phyloP scores from a whole-genome alignment of 2,888 invertebrate species.

The Aphelenchoides bicaudatus region DNA sequence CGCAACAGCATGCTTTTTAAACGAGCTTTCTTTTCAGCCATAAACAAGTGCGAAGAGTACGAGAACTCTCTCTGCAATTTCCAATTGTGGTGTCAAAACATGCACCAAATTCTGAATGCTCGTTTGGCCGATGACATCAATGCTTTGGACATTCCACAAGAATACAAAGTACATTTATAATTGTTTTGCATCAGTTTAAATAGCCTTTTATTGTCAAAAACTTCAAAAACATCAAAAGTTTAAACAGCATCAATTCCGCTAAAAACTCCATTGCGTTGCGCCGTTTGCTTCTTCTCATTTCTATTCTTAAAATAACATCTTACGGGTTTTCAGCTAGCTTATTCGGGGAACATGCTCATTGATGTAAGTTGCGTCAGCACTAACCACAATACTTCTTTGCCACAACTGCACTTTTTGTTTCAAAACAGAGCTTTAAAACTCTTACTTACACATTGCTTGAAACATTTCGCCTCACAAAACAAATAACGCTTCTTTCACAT shows the following conservation, averaged over 20 bases:
- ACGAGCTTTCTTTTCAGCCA: slow-evolving; percentile 68
- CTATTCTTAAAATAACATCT: slow-evolving; percentile 9
- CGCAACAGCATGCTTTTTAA: too few species aligned
- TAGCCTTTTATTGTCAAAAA: too few species aligned
- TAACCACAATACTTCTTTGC: too few species aligned
- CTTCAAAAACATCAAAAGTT: background rate
- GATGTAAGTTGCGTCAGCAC: slow-evolving; percentile 27
- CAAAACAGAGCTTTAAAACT: too few species aligned
- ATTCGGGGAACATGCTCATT: slow-evolving; percentile 29
- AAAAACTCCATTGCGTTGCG: slow-evolving; percentile 4
- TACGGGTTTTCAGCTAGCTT: slow-evolving; percentile 30
- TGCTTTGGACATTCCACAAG: slow-evolving; percentile 76
- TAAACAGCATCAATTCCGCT: background rate
- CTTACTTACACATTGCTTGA: too few species aligned
- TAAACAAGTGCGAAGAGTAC: slow-evolving; percentile 61
- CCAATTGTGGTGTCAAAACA: slow-evolving; percentile 72
- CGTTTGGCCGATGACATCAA: slow-evolving; percentile 75
- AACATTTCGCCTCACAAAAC: too few species aligned
- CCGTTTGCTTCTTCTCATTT: slow-evolving; percentile 6
- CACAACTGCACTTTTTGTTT: too few species aligned
- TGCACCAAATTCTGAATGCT: slow-evolving; percentile 71
- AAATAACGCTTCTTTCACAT: too few species aligned
- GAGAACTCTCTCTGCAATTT: slow-evolving; percentile 70
- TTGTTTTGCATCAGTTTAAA: too few species aligned
- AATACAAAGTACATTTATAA: slow-evolving; percentile 64